Evolutionary conservation across 2,113 vertebrate genomes (phyloP), one percentile per base, ranked within the genome.

Genomic region (Oreochromis aureus): DNA sequence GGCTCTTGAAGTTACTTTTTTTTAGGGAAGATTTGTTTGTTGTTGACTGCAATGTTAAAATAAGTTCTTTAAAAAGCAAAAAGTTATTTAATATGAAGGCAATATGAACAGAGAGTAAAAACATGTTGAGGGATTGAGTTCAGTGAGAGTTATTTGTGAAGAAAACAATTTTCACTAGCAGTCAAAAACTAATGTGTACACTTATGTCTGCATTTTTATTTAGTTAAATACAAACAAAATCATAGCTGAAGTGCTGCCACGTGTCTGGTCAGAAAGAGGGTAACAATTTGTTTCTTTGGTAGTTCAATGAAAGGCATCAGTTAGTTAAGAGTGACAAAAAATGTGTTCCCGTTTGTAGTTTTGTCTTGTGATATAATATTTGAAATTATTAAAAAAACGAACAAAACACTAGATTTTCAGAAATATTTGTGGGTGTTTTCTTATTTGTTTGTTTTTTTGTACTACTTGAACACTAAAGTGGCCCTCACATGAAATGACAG

Each of bases 301-400:
- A 66, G 1, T n/a, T 0, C 34, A n/a, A 39, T 5, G 19, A 66
- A 66, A 66, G 32, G 61, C 61, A 36, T 7, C 32, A 18, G 6
- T 36, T 66, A 36, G 18, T 39, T 39, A 39, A 12, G 10, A 66
- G 32, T 66, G 0, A 39, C 6, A 39, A 12, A 66, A n/a, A 39
- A n/a, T 5, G 18, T 36, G 10, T n/a, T 66, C 19, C 6, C 0
- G 19, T 66, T 66, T 66, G 61, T 7, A 7, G 61, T 66, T 7
- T 63, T 34, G 30, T 63, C 1, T 63, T 63, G 18, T 19, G 6
- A 36, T 36, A 63, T 18, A 63, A 11, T 66, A 36, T 12, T 36
- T 63, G 32, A 63, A 63, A n/a, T 63, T 1, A 34, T 61, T 19
- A 0, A n/a, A 34, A 34, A 63, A 36, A 6, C 0, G 0, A 5